Evolutionary conservation across 92 coral and sea anemone species (phyloP), one percentile per base, ranked within the genome.

Genomic region (Actinernus sp.): DNA sequence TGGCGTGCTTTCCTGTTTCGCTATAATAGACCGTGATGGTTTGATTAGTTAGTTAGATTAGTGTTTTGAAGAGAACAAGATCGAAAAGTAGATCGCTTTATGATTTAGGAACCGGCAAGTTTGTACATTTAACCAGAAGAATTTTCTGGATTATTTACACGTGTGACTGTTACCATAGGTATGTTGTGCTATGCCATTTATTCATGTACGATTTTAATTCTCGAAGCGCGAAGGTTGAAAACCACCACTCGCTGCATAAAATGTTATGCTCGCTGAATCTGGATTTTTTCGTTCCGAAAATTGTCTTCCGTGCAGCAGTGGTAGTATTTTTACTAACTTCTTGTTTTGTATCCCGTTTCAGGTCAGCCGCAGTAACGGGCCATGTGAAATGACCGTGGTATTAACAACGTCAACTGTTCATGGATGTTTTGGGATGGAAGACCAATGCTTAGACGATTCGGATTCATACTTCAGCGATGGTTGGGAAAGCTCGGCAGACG

Each of bases 331-430:
- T 43, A 59, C 78, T 82, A 58, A 81, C 62, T 57, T 66, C 46
- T 47, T 7, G 61, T 1, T 66, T 20, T 51, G 16, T 1, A 20
- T 66, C 49, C 1, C 25, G 20, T 48, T 30, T 26, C 49, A 47
- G 74, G 25, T 22, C 26, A 22, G 58, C 37, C 27, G 41, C 8
- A 4, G 12, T 7, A n/a, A 1, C 26, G 61, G 76, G 80, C 74
- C 38, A 84, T 84, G 91, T 84, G 76, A 82, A 55, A 94, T 94
- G 98, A 94, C 98, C 78, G 78, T 92, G 49, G 81, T 94, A 61
- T 26, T 78, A 62, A 81, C 96, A 43, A 27, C 80, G 63, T 63
- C 91, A 65, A 86, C 59, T 72, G 71, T 79, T 67, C 80, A 74
- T 69, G 69, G 88, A 54, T 65, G 74, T 30, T 67, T 87, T 58